Evolutionary conservation across 2,797 vertebrate genomes (phyloP), one percentile per base, ranked within the genome.

Genomic region (Yasuhikotakia modesta): DNA sequence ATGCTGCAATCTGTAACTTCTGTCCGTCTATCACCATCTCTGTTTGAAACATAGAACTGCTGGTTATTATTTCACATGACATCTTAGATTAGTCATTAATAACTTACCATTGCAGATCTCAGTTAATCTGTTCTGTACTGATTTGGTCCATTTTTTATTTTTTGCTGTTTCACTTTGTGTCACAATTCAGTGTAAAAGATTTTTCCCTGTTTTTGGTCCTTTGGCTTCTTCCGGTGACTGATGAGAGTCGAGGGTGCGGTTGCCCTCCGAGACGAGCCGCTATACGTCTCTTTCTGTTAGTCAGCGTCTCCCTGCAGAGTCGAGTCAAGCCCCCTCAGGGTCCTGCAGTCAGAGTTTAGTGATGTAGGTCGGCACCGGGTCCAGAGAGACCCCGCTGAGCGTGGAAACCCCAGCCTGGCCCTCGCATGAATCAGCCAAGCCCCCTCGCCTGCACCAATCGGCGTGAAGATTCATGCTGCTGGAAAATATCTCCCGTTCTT

Each of bases 361-460:
- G 73, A 69, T 80, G 27, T 45, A 43, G 72, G 57, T 73, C 71
- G 27, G 17, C 22, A 17, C 30, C 0, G 17, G 39, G 58, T 17
- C 52, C 24, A 52, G 21, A 3, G 57, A 80, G 73, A 68, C 73
- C 79, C 66, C 3, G 35, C 48, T 21, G 79, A 80, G 66, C 35
- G 60, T 2, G 32, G 6, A 45, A 65, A 80, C 57, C 65, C 57
- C 57, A 24, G 57, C 21, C 67, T 43, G 57, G 57, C 57, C 72
- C 35, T n/a, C 32, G 55, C 57, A 64, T 80, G 78, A 68, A 80
- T 80, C 78, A 70, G 17, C 66, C 43, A 39, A 79, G 64, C 30
- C 32, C 24, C 13, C 52, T 24, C 73, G 78, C 70, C 70, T 68
- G 58, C 52, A 57, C 70, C 70, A 68, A 79, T 73, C 64, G 13